Evolutionary conservation across 2,888 invertebrate genomes (phyloP), one percentile per base, ranked within the genome.

Genomic region (Temnothorax ravouxi): DNA sequence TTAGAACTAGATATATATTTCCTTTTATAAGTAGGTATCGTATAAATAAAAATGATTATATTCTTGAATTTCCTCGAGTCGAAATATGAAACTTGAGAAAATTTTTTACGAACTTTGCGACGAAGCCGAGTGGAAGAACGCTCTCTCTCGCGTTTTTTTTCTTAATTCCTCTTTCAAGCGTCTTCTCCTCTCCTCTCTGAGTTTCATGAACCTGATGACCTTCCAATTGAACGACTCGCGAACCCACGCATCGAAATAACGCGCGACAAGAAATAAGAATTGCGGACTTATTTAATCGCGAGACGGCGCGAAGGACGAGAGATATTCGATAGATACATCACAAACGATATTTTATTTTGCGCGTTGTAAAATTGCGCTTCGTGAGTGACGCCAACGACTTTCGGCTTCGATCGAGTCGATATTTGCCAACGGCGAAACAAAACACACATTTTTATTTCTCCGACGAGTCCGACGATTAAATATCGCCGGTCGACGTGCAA

Each of bases 171-270:
- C 44, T 75, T 34, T 15, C 15, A 4, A 13, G 9, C 29, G n/a
- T 62, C 21, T 21, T 61, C 4, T 15, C 11, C 34, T 15, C 47
- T 8, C 8, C 21, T 1, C 15, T 25, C 13, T 15, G 25, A 54
- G 41, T 77, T 77, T 77, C 44, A 67, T n/a, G 77, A 77, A 67
- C 54, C 41, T 29, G 77, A 29, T n/a, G 77, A 56, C 77, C 77
- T 77, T 77, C 66, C 54, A 15, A 18, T 11, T 3, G 21, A 71
- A 54, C 25, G 54, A 21, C 54, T 56, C 71, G 9, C 25, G 56
- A 61, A 61, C 67, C 29, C 44, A 54, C 76, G 66, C 52, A 9
- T 67, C 38, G 76, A 54, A 54, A 64, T 64, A 44, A 61, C 29
- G 41, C 54, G 41, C 13, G 41, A 47, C 9, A 66, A 29, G 29